Percentiles rank a stretch among this genome's conserved stretches.
phyloP scores from a whole-genome alignment of 1,140 invertebrate species.

The Penaeus indicus region DNA sequence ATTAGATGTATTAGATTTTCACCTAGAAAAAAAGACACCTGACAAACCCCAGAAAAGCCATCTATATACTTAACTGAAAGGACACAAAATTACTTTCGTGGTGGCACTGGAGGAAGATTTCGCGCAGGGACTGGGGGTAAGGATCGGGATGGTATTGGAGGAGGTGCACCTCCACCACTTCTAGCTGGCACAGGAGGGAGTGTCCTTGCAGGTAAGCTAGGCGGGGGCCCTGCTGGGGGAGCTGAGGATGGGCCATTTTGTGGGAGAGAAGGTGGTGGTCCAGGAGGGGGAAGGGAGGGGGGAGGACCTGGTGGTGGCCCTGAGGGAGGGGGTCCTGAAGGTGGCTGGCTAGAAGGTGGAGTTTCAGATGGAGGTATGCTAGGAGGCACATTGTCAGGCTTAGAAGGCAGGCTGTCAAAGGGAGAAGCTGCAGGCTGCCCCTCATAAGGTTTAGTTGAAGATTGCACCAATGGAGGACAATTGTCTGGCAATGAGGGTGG shows the following conservation, averaged over 20 bases:
- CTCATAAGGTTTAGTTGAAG: background rate
- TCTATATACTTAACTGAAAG: background rate
- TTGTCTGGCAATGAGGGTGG: slow-evolving; percentile 6
- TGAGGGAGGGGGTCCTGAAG: slow-evolving; percentile 28
- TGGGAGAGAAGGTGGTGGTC: slow-evolving; percentile 67
- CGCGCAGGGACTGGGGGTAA: slow-evolving; percentile 64
- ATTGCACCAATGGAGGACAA: background rate
- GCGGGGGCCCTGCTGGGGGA: slow-evolving; percentile 55
- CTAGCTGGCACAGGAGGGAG: slow-evolving; percentile 56
- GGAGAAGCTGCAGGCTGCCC: background rate
- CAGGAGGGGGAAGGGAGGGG: slow-evolving; percentile 37
- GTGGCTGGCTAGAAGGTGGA: slow-evolving; percentile 67
- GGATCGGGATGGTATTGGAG: slow-evolving; percentile 48
- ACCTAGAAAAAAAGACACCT: background rate
- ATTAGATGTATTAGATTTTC: background rate
- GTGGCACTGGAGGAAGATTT: slow-evolving; percentile 73
- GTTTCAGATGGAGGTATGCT: slow-evolving; percentile 20
- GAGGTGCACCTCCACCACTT: slow-evolving; percentile 6
- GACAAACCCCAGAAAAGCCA: slow-evolving; percentile 3
- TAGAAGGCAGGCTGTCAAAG: background rate
- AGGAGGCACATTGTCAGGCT: slow-evolving; percentile 33
- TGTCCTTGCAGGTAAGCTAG: slow-evolving; percentile 26
- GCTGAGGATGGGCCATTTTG: slow-evolving; percentile 69
- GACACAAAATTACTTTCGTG: slow-evolving; percentile 68
- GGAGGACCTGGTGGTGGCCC: slow-evolving; percentile 12